Conservation (phyloP, 2,113 vertebrate genomes). For the Otis tarda region DNA sequence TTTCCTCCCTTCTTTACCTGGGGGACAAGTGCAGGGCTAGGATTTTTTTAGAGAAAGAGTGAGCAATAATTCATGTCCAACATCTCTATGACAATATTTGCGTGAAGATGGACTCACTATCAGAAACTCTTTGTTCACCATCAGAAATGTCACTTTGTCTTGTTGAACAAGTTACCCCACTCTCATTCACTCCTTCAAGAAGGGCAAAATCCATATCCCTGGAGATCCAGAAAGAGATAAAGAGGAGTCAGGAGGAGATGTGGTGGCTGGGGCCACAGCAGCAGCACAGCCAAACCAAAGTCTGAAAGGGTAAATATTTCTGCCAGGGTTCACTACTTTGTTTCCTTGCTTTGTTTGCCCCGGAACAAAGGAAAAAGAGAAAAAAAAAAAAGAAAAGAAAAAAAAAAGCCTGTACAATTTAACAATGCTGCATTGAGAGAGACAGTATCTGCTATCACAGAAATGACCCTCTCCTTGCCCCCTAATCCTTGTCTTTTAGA, state of each 20-base stretch:
- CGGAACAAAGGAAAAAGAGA: neutral
- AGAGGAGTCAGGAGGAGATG: neutral
- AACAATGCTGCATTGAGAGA: neutral
- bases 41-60: neutral
- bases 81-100: neutral
- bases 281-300: neutral
- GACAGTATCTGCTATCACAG: neutral
- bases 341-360: neutral
- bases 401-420: neutral
- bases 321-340: neutral
- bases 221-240: neutral
- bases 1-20: neutral
- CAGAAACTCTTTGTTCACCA: neutral
- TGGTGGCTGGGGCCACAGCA: neutral
- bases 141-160: too few relatives aligned
- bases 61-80: neutral
- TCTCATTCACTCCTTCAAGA: neutral
- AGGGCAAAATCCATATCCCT: neutral
- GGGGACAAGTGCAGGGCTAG: neutral
- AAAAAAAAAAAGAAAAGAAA: rapidly evolving
- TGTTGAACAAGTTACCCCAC: neutral
- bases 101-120: rapidly evolving
- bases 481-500: neutral
- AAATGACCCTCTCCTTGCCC: neutral
- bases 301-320: neutral